Evolutionary conservation across 2,113 vertebrate species (phyloP), one percentile per base, ranked within the genome.

Genomic region (Xiphias gladius): DNA sequence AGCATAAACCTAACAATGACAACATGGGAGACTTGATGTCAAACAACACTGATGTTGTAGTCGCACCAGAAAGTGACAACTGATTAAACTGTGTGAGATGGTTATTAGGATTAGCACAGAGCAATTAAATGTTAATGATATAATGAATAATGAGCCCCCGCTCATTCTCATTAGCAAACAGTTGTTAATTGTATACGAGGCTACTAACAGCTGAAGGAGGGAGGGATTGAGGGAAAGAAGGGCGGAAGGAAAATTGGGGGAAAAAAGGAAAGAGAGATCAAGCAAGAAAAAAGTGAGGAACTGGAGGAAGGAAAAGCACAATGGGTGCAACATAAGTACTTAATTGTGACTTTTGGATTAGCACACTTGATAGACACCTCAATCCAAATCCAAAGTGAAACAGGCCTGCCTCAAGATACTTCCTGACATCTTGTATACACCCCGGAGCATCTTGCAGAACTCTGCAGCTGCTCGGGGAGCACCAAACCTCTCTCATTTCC

Each of bases 61-160:
- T 79, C 46, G 5, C 55, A 63, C 50, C 66, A 71, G 66, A 86
- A 90, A 86, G 66, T 84, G 87, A 86, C 77, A 86, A 74, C 62
- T 76, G 71, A 88, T 92, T 92, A 90, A 88, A 90, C 66, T 14
- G 63, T 69, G 71, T 46, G 67, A 85, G 88, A 90, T 90, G 77
- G 87, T 88, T 89, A 90, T 90, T 91, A 90, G 88, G 87, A 92
- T 91, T 91, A 89, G 87, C 88, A 86, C 69, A 48, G 87, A 89
- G 87, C 76, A 90, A 93, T 94, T 88, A 88, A 93, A 89, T 84
- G 89, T 80, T 92, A 91, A 90, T 88, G 89, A 92, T 86, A 77
- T 91, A 83, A 92, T 92, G 90, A 93, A 88, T 87, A 86, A 92
- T 89, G 87, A 88, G 87, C 65, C 82, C 70, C 81, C 65, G 57